Evolutionary conservation across 2,113 vertebrate genomes (phyloP).

Genomic region (Oryzias javanicus): DNA sequence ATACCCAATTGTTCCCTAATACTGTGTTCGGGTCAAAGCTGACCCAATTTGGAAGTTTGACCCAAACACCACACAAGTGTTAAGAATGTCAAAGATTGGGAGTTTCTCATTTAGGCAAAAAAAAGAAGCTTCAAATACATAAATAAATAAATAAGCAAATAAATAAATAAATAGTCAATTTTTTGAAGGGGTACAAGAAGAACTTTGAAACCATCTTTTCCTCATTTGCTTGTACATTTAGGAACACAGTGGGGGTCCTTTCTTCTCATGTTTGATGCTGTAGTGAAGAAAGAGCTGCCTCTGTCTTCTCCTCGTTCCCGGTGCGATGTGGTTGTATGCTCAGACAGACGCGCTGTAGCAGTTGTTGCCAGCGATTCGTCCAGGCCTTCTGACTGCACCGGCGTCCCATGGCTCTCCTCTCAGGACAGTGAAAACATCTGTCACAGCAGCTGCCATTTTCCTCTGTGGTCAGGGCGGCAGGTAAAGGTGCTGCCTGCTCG

Average conservation of each 20-base stretch:
- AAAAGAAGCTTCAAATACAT: too few relatives aligned
- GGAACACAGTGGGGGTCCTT: neutral
- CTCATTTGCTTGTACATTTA: neutral
- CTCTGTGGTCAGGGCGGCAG: conserved; percentile 72
- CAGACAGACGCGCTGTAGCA: conserved; percentile 61
- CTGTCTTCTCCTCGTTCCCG: conserved; percentile 18
- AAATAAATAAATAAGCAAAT: too few relatives aligned
- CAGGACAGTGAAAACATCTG: conserved; percentile 72
- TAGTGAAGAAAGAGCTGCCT: conserved; percentile 35
- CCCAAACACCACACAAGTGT: too few relatives aligned
- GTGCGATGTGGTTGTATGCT: conserved; percentile 26
- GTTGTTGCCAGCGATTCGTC: conserved; percentile 60
- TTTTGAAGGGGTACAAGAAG: too few relatives aligned
- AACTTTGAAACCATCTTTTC: conserved; percentile 17
- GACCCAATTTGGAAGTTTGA: too few relatives aligned
- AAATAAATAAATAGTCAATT: too few relatives aligned
- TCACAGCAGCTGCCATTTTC: conserved; percentile 69
- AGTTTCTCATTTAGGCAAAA: too few relatives aligned
- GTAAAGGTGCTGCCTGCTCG: conserved; percentile 76
- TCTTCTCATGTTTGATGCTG: conserved; percentile 3
- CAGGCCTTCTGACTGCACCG: conserved; percentile 59
- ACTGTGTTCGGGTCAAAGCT: too few relatives aligned
- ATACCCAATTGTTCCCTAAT: too few relatives aligned
- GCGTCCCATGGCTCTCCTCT: conserved; percentile 61
- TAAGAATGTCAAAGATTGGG: too few relatives aligned